Percentiles rank a stretch among this genome's conserved stretches.
Evolutionary conservation across 92 coral and sea anemone genomes (phyloP).

Genomic region (Diadumene lineata): DNA sequence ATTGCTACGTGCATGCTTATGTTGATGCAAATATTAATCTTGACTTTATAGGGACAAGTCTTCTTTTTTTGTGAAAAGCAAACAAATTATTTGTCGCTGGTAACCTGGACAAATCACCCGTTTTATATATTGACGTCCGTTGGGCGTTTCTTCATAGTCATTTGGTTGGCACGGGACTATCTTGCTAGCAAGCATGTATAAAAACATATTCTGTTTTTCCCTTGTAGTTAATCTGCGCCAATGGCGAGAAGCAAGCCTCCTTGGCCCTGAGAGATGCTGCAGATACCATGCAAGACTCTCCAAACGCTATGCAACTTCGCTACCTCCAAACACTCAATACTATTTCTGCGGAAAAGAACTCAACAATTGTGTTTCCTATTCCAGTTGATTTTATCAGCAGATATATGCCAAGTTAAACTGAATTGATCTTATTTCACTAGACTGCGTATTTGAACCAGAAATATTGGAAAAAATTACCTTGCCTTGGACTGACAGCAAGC

Average conservation of each 20-base stretch:
- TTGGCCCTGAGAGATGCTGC: constrained; percentile 86
- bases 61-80: too few species aligned
- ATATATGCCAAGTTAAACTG: constrained; percentile 16
- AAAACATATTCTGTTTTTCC: background rate
- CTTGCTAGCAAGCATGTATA: background rate
- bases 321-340: constrained; percentile 90
- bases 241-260: constrained; percentile 89
- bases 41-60: too few species aligned
- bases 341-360: constrained; percentile 94
- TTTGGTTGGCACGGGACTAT: background rate
- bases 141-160: background rate
- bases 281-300: constrained; percentile 79
- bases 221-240: constrained; percentile 83
- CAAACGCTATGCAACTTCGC: constrained; percentile 88
- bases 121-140: too few species aligned
- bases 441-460: too few species aligned
- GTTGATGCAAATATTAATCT: too few species aligned
- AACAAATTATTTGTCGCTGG: too few species aligned
- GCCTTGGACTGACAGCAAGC: too few species aligned
- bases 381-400: constrained; percentile 63
- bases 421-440: too few species aligned
- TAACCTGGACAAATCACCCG: too few species aligned
- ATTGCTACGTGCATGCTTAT: too few species aligned
- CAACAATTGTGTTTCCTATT: constrained; percentile 90
- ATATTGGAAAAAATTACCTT: too few species aligned